Conservation (phyloP, 2,797 vertebrate genomes). For the Nannoperca australis region DNA sequence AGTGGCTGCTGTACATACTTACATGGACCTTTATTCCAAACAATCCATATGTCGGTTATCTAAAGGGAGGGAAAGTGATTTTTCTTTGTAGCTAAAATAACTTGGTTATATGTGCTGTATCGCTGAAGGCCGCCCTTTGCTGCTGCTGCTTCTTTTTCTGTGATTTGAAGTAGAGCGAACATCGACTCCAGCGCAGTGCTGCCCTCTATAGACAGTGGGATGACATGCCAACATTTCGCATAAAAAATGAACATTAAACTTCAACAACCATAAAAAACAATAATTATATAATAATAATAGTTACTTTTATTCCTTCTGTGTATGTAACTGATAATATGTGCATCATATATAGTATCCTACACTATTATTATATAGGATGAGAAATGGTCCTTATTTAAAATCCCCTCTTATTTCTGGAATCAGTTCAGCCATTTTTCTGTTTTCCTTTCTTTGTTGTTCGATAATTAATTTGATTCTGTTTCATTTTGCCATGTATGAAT, state of each 20-base stretch:
- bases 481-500: neutral
- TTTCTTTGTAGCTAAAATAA: constrained; percentile 68
- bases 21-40: constrained; percentile 70
- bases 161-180: neutral
- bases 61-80: constrained; percentile 34
- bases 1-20: constrained; percentile 47
- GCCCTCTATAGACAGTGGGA: constrained; percentile 12
- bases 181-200: neutral
- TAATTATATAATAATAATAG: neutral
- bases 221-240: neutral
- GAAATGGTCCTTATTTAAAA: neutral
- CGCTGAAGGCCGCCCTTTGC: constrained; percentile 76
- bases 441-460: neutral
- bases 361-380: too few species aligned
- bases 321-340: neutral
- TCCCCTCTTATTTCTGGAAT: too few species aligned
- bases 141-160: constrained; percentile 51
- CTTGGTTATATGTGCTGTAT: constrained; percentile 56
- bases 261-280: neutral
- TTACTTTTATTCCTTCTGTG: too few species aligned
- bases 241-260: neutral
- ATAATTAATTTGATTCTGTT: neutral
- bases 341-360: neutral
- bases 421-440: too few species aligned
- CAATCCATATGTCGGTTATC: constrained; percentile 29